Evolutionary conservation across 1,140 invertebrate species (phyloP).

Genomic region (Scaptodrosophila lebanonensis): DNA sequence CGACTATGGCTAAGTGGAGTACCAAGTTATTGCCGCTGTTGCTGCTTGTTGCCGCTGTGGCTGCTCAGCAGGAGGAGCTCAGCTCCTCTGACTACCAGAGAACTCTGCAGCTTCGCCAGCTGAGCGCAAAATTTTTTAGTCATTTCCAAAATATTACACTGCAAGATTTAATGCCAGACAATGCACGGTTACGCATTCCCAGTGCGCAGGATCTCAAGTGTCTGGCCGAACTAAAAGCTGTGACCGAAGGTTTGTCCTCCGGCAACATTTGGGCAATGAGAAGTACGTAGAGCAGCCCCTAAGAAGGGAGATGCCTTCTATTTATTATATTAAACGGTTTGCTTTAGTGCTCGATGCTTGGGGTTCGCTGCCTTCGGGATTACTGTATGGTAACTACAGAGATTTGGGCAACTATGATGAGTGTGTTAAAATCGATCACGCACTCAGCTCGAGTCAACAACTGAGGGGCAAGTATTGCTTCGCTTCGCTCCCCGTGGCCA

Average conservation of each 20-base stretch:
- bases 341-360: constrained; percentile 55
- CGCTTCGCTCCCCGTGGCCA: constrained; percentile 13
- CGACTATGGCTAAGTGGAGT: too few relatives aligned
- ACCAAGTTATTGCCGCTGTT: too few relatives aligned
- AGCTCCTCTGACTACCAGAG: constrained; percentile 11
- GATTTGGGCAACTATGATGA: constrained; percentile 62
- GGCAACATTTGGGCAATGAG: constrained; percentile 31
- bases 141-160: constrained; percentile 21
- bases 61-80: too few relatives aligned
- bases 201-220: constrained; percentile 29
- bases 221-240: constrained; percentile 20
- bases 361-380: constrained; percentile 48
- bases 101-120: constrained; percentile 28
- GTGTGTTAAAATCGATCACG: constrained; percentile 32
- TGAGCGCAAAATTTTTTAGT: constrained; percentile 31
- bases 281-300: constrained; percentile 27
- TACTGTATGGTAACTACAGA: constrained; percentile 31
- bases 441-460: not conserved
- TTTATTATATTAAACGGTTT: not conserved
- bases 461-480: constrained; percentile 51
- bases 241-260: constrained; percentile 10
- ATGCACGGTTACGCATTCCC: not conserved
- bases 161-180: constrained; percentile 8
- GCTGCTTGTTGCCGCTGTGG: too few relatives aligned
- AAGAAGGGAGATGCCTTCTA: not conserved